Base-by-base conservation (phyloP, 2,888 invertebrate species). In the Lepidocyrtoides sp. region DNA sequence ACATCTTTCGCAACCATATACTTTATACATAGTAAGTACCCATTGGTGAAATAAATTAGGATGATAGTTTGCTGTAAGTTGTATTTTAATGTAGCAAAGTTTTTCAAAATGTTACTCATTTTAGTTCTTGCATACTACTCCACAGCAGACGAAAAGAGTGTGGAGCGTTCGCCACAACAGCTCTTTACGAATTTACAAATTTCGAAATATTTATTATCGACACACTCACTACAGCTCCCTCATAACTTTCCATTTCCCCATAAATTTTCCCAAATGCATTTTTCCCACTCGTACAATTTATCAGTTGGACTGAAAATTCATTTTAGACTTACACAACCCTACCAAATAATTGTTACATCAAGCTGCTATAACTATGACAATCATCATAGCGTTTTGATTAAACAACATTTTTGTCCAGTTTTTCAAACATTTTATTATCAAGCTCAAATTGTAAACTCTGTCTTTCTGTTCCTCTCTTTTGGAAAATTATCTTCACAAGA, bases 391-490 rank as follows among this genome's bases (percentile, higher is more conserved):
- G n/a, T 32, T 36, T 32, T 17, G 14, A 8, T n/a, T 0, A 17
- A n/a, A n/a, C 5, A 32, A n/a, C 32, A 66, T 14, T 32, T 66
- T 66, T 66, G 32, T n/a, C 8, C 26, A 10, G 66, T 66, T 66
- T 66, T 66, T 4, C 2, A 32, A n/a, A 66, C 66, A 66, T 66
- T 66, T 29, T 66, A 66, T 36, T 32, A 66, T 66, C 66, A 66
- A 36, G 66, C 32, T 2, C 66, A 66, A 66, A 66, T 14, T 7
- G 66, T 32, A 1, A 32, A n/a, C 23, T 66, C 66, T 0, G 5
- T 66, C 0, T 66, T 66, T 20, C 32, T 66, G 2, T 66, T 66
- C 29, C 14, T 66, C 3, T 32, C 66, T 20, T n/a, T n/a, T n/a
- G n/a, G n/a, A n/a, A n/a, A n/a, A n/a, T 17, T 10, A 57, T 57